These are phyloP conservation scores for Rhabdomys dilectus DNA, from an alignment of 2,113 vertebrate species.

Conservation along the genomic window DNA sequence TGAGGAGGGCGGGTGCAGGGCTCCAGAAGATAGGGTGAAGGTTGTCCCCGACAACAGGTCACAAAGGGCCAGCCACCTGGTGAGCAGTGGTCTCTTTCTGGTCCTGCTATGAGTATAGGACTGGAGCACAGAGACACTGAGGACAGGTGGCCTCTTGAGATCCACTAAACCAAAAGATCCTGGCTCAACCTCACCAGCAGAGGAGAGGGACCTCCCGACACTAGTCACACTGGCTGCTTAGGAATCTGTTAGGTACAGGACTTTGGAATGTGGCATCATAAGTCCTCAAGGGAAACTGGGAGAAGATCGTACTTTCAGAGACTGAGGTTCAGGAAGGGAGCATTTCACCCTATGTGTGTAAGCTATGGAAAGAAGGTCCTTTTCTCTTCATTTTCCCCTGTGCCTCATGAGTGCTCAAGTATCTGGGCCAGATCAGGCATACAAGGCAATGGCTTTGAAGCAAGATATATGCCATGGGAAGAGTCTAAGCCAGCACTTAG, in stretches of 20 bases:
- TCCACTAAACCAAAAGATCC: not conserved
- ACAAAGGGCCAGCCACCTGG: not conserved
- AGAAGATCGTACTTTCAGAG: not conserved
- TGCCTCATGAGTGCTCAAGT: accelerated
- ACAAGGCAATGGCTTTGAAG: not conserved
- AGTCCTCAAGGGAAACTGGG: not conserved
- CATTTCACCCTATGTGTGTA: not conserved
- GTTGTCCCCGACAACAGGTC: not conserved
- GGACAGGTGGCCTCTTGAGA: not conserved
- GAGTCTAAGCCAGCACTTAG: accelerated
- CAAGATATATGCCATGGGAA: accelerated
- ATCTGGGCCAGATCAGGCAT: not conserved
- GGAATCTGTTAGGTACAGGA: not conserved
- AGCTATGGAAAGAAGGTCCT: not conserved
- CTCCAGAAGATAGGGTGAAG: not conserved
- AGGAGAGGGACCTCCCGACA: not conserved
- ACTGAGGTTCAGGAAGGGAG: not conserved
- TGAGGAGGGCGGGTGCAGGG: not conserved
- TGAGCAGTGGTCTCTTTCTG: not conserved
- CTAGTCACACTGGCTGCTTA: not conserved
- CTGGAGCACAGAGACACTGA: not conserved
- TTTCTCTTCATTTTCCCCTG: not conserved
- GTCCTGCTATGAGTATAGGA: not conserved
- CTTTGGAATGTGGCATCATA: not conserved
- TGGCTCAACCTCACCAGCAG: not conserved